Conservation (phyloP, 2,888 invertebrate species). For the Anoplius nigerrimus region DNA sequence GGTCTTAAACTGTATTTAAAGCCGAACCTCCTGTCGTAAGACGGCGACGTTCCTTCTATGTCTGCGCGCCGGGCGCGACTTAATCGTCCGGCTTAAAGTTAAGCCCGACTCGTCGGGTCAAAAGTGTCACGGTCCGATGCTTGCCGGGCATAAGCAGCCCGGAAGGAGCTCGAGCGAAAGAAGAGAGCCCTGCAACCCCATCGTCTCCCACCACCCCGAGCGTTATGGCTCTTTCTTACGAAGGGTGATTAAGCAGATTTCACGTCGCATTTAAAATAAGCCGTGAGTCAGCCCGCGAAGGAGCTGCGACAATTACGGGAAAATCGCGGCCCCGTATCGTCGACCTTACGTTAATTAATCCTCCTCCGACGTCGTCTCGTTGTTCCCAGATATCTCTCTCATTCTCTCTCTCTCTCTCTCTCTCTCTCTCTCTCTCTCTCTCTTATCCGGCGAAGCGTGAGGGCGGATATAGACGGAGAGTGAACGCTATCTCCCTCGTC, state of each 20-base stretch:
- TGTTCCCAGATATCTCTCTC: conserved; percentile 1
- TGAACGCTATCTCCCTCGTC: not conserved
- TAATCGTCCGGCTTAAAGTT: conserved; percentile 57
- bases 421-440: conserved; percentile 1
- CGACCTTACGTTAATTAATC: conserved; percentile 52
- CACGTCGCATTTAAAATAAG: conserved; percentile 66
- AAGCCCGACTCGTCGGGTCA: conserved; percentile 68
- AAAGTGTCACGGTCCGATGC: conserved; percentile 65
- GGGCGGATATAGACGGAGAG: not conserved
- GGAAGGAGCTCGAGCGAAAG: conserved; percentile 29
- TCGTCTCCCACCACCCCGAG: not conserved
- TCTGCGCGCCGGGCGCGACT: conserved; percentile 46
- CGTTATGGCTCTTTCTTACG: conserved; percentile 16
- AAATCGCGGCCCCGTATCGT: conserved; percentile 32
- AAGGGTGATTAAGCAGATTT: conserved; percentile 66
- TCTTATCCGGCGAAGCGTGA: not conserved
- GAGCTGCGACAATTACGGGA: conserved; percentile 48
- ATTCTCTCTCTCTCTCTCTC: conserved; percentile 1
- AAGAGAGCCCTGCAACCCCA: conserved; percentile 1
- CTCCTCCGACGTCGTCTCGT: conserved; percentile 18
- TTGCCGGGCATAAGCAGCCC: conserved; percentile 30
- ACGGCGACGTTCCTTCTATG: conserved; percentile 22
- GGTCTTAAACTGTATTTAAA: too few species aligned
- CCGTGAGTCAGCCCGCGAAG: conserved; percentile 51
- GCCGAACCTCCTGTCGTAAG: too few species aligned